A percentile compares a stretch with the other conserved stretches of the same genome.
Evolutionary conservation across 2,797 vertebrate species (phyloP).

Genomic region (Halcyon chelicuti): DNA sequence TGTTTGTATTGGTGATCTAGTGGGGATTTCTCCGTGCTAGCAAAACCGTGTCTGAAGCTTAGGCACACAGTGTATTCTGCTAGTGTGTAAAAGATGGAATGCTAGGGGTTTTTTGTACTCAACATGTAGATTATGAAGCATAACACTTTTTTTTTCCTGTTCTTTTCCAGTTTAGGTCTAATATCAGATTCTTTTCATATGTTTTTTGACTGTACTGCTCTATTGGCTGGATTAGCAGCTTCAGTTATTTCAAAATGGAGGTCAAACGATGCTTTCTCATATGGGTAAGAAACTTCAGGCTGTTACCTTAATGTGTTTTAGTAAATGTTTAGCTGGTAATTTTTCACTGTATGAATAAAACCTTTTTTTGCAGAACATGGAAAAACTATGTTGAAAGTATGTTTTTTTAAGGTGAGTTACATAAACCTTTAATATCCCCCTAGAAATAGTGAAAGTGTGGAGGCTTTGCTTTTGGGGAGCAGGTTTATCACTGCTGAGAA

Average conservation of each 20-base stretch:
- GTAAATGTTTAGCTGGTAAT: neutral
- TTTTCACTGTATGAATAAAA: neutral
- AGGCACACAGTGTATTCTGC: neutral
- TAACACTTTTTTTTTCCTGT: conserved; percentile 38
- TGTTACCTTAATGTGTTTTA: neutral
- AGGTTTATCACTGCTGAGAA: neutral
- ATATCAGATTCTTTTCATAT: conserved; percentile 99
- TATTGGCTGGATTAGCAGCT: conserved; percentile 94
- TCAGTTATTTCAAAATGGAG: conserved; percentile 98
- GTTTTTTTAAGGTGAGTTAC: neutral
- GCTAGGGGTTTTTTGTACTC: neutral
- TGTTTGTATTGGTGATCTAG: neutral
- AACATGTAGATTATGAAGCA: neutral
- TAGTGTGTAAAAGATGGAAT: neutral
- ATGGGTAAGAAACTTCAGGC: conserved; percentile 86
- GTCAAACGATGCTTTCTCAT: conserved; percentile 96
- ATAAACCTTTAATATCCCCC: neutral
- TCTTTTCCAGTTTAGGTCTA: conserved; percentile 91
- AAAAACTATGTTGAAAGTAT: neutral
- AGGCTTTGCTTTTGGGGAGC: neutral
- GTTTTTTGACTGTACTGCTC: conserved; percentile 99
- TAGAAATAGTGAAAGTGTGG: neutral
- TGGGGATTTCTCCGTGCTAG: neutral
- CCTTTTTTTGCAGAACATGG: neutral
- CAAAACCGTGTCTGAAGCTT: neutral